Conservation (phyloP, 1,140 invertebrate genomes). For the Diorhabda carinulata region DNA sequence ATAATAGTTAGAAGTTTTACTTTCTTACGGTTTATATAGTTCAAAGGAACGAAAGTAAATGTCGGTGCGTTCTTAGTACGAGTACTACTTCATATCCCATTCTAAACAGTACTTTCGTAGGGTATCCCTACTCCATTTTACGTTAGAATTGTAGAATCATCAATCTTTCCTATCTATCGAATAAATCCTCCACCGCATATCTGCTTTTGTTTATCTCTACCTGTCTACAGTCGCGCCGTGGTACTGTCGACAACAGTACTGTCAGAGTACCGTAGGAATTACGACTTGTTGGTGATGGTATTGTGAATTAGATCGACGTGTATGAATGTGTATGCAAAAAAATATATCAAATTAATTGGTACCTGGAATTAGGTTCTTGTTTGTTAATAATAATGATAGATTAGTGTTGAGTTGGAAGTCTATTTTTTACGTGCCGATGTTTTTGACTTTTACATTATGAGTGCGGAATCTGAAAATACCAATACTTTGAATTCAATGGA, state of each 20-base stretch:
- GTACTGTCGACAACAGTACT: background rate
- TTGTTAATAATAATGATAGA: too few species aligned
- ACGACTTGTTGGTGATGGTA: background rate
- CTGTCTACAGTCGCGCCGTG: background rate
- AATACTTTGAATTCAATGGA: slow-evolving; percentile 62
- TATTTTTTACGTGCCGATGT: background rate
- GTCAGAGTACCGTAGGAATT: background rate
- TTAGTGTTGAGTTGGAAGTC: background rate
- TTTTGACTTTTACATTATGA: slow-evolving; percentile 19
- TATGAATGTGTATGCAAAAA: too few species aligned
- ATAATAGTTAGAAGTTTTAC: too few species aligned
- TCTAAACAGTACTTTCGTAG: too few species aligned
- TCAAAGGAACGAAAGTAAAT: too few species aligned
- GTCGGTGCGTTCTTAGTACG: too few species aligned
- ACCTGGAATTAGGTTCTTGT: too few species aligned
- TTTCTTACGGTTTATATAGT: too few species aligned
- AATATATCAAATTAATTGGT: too few species aligned
- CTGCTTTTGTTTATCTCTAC: background rate
- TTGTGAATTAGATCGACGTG: background rate
- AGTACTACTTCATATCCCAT: too few species aligned
- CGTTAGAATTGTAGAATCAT: too few species aligned
- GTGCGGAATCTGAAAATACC: slow-evolving; percentile 19
- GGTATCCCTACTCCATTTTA: too few species aligned
- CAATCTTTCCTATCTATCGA: background rate
- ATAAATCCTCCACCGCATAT: background rate